Evolutionary conservation across 2,888 invertebrate genomes (phyloP), one percentile per base, ranked within the genome.

Genomic region (Pyrochroa serraticornis): DNA sequence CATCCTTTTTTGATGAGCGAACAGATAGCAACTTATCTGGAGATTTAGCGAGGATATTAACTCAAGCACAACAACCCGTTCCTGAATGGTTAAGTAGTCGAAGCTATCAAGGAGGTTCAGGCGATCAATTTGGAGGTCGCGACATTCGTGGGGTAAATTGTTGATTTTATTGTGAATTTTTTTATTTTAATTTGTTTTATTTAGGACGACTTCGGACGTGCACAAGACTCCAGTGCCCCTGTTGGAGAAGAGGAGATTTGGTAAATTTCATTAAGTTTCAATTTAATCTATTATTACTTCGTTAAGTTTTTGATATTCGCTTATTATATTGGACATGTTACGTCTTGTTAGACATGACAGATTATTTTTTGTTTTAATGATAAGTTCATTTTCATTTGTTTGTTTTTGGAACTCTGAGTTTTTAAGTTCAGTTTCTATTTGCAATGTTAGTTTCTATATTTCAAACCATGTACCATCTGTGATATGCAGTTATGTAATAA

Each of bases 1-100:
- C 94, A 0, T 93, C 94, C 0, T 92, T 97, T 79, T 95, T 84
- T 74, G 91, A 94, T 58, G 62, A 70, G 0, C 74, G 71, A 77
- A 0, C 81, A 75, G 93, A 95, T 73, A 58, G 74, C 0, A 79
- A 80, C 0, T 66, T 95, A 0, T 85, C 86, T 0, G 78, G 80
- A 0, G 86, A 87, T 62, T 80, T 97, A 35, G 84, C 89, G 0
- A 87, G 85, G 71, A 91, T 93, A 46, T 80, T 97, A 12, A 82
- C 84, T 51, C 90, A 92, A 75, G 92, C 95, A 0, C 84, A 85
- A 0, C 95, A 96, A 75, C 75, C 83, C 0, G 68, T 96, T 5
- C 97, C 97, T 0, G 87, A 88, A 6, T 95, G 90, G 83, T 74
- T 95, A 72, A 79, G 77, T 32, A 77, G 77, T 14, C 80, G 81